phyloP scores from a whole-genome alignment of 2,113 vertebrate species.

The Saccopteryx bilineata region DNA sequence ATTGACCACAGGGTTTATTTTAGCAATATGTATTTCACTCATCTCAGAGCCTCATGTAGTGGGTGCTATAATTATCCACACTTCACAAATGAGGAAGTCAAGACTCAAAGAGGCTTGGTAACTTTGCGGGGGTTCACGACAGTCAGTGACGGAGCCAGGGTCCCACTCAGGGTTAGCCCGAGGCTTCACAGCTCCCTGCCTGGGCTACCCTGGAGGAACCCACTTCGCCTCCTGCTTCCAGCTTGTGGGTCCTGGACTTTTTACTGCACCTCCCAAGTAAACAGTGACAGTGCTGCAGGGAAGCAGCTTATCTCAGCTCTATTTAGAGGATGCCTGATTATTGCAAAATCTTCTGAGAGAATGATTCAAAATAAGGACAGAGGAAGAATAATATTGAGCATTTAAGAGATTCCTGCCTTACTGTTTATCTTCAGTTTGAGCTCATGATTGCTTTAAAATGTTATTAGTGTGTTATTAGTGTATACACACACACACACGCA shows the following conservation, averaged over 20 bases:
- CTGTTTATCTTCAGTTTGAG: neutral
- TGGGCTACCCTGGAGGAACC: neutral
- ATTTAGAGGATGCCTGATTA: neutral
- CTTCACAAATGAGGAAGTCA: neutral
- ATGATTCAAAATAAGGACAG: neutral
- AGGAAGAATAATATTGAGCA: too few relatives aligned
- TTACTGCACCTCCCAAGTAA: neutral
- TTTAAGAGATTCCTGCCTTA: neutral
- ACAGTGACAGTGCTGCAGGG: accelerated
- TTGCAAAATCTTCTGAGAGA: neutral
- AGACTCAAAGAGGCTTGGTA: neutral
- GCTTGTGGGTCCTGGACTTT: neutral
- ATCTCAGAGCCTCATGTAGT: neutral
- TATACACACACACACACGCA: neutral
- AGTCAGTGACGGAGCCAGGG: neutral
- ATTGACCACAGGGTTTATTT: neutral
- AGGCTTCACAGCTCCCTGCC: neutral
- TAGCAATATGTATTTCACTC: neutral
- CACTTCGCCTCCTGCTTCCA: neutral
- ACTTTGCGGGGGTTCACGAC: neutral
- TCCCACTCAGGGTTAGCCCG: too few relatives aligned
- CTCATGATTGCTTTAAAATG: slow-evolving; percentile 21
- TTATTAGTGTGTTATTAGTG: neutral
- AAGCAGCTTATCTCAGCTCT: neutral
- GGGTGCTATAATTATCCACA: neutral